Conservation (phyloP, 2,113 vertebrate genomes). For the Ramphastos sulfuratus region DNA sequence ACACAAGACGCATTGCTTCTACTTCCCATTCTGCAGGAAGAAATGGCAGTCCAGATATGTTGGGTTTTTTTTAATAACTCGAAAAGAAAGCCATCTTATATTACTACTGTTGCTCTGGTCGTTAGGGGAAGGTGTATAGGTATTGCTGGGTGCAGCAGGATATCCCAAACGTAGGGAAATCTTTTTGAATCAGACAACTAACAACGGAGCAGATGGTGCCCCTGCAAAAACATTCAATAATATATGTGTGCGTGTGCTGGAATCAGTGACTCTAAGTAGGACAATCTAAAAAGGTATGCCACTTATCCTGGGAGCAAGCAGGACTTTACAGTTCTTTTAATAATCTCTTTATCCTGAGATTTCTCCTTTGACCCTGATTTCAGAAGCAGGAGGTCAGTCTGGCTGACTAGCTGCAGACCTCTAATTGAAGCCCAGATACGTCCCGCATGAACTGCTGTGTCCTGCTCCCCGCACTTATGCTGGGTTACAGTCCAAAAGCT, state of each 20-base stretch:
- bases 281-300: slow-evolving; percentile 67
- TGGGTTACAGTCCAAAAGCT: slow-evolving; percentile 1
- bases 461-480: background rate
- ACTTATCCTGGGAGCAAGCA: slow-evolving; percentile 55
- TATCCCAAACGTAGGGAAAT: background rate
- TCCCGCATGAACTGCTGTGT: background rate
- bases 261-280: slow-evolving; percentile 60
- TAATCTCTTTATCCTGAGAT: slow-evolving; percentile 59
- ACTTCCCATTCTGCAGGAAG: background rate
- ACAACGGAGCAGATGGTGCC: slow-evolving; percentile 6
- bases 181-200: background rate
- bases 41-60: background rate
- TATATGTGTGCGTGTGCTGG: slow-evolving; percentile 18
- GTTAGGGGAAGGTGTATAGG: background rate
- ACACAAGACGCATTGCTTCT: background rate
- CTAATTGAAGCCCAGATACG: background rate
- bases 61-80: background rate
- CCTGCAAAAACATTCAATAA: slow-evolving; percentile 47
- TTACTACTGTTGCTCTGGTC: background rate
- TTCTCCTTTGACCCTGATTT: slow-evolving; percentile 61
- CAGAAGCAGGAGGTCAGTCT: slow-evolving; percentile 40
- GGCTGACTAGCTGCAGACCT: background rate
- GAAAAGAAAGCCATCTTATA: background rate
- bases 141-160: background rate
- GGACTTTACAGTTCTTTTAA: slow-evolving; percentile 66